Percentiles rank a stretch among this genome's conserved stretches.
These are phyloP conservation scores for Dendrocopos noguchii DNA, from an alignment of 2,113 vertebrate genomes.

Conservation along the genomic window DNA sequence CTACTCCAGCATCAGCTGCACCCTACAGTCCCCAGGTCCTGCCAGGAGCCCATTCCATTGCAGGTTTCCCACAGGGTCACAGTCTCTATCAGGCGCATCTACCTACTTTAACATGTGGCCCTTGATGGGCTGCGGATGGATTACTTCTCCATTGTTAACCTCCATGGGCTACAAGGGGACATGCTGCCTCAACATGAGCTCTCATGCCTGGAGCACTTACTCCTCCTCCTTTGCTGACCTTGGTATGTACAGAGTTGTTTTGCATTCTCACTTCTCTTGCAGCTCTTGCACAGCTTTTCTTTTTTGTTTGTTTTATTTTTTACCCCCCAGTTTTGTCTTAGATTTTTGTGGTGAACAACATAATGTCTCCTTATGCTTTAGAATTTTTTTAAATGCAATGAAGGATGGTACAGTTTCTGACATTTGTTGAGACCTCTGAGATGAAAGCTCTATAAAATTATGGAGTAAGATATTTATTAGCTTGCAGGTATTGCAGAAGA, in stretches of 20 bases:
- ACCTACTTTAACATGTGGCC: background rate
- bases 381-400: background rate
- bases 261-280: background rate
- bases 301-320: too few relatives aligned
- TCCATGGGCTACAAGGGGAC: too few relatives aligned
- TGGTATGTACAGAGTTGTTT: background rate
- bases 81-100: too few relatives aligned
- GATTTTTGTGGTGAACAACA: background rate
- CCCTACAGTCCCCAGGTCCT: too few relatives aligned
- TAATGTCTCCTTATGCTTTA: background rate
- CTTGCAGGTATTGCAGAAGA: background rate
- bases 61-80: too few relatives aligned
- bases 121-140: background rate
- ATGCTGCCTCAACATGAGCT: too few relatives aligned
- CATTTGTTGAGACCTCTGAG: background rate
- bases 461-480: background rate
- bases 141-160: background rate
- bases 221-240: background rate
- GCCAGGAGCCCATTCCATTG: too few relatives aligned
- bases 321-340: background rate
- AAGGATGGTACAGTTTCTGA: background rate
- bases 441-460: background rate
- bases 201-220: background rate
- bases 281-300: too few relatives aligned
- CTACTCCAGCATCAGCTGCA: too few relatives aligned